phyloP scores from a whole-genome alignment of 2,797 vertebrate species.

The Cyclura pinguis region DNA sequence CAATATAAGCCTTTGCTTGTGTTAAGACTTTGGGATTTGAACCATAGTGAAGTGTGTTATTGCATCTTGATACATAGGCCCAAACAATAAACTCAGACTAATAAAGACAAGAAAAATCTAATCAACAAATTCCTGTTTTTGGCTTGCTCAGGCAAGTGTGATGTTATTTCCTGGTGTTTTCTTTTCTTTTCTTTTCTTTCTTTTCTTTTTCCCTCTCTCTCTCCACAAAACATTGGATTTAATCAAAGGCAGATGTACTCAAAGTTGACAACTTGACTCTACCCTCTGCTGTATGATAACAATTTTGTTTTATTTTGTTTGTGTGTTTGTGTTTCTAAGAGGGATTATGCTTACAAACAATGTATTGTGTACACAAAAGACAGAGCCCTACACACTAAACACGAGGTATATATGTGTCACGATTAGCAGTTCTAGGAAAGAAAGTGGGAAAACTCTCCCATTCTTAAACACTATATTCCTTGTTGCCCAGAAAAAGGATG shows the following conservation, averaged over 20 bases:
- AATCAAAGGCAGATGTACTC: neutral
- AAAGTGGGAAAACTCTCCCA: neutral
- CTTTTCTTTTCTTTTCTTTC: neutral
- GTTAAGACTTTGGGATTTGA: neutral
- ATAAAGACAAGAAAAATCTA: slow-evolving; percentile 27
- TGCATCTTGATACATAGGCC: slow-evolving; percentile 1
- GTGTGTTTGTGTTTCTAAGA: neutral
- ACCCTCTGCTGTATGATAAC: neutral
- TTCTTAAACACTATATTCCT: neutral
- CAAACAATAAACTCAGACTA: slow-evolving; percentile 26
- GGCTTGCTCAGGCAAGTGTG: slow-evolving; percentile 9
- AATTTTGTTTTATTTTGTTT: slow-evolving; percentile 6
- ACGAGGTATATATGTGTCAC: neutral
- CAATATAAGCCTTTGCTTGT: slow-evolving; percentile 7
- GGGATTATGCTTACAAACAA: neutral
- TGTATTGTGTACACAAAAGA: neutral
- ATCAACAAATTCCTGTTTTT: slow-evolving; percentile 35
- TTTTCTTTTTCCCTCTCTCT: neutral
- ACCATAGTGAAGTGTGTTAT: slow-evolving; percentile 11
- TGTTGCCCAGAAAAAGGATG: too few relatives aligned
- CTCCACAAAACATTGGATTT: neutral
- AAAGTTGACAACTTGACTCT: neutral
- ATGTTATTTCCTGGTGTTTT: neutral
- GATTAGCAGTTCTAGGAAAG: neutral
- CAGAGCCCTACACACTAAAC: neutral